Evolutionary conservation across 2,888 invertebrate genomes (phyloP).

Genomic region (Drosophila macrothrix): DNA sequence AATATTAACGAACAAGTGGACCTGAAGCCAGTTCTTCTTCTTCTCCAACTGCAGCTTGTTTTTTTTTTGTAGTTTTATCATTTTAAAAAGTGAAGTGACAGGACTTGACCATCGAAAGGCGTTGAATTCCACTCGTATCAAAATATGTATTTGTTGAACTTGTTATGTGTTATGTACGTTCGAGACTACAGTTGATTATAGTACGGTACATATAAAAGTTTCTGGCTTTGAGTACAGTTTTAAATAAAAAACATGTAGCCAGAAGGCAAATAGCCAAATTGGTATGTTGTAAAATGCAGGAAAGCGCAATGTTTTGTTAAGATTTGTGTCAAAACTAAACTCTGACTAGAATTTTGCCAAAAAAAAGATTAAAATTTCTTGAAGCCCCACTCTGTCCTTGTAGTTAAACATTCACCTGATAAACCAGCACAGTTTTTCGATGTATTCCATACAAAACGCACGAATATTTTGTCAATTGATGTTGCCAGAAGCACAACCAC

Average conservation of each 20-base stretch:
- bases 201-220: no score
- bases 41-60: no score
- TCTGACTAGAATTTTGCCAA: background rate
- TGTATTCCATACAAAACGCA: background rate
- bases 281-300: background rate
- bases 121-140: no score
- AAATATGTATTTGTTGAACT: no score
- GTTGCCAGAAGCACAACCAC: background rate
- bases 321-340: background rate
- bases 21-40: no score
- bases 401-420: background rate
- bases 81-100: no score
- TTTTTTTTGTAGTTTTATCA: no score
- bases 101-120: no score
- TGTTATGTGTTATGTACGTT: no score
- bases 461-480: background rate
- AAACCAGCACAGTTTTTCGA: background rate
- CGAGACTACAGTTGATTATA: no score
- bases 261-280: background rate
- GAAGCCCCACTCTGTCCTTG: background rate
- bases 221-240: background rate
- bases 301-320: background rate
- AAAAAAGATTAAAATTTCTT: background rate
- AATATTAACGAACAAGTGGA: no score
- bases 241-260: background rate